Evolutionary conservation across 2,113 vertebrate genomes (phyloP).

Genomic region (Chamaetylas fuelleborni): DNA sequence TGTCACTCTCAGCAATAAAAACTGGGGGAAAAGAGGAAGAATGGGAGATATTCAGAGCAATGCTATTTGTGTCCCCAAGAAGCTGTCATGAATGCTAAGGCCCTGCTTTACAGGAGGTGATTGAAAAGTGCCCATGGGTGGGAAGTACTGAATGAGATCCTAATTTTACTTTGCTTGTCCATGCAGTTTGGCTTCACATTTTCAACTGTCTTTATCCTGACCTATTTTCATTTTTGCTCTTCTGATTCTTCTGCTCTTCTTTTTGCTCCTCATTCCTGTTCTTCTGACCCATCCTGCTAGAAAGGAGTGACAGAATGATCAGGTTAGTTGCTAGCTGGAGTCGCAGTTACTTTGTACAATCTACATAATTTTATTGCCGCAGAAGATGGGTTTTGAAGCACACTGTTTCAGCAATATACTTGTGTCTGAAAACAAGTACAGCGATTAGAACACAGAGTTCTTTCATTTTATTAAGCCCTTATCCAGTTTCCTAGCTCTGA

Average conservation of each 20-base stretch:
- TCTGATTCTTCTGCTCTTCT: background rate
- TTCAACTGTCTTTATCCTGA: background rate
- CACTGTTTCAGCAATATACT: background rate
- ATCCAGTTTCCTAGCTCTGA: background rate
- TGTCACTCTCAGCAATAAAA: background rate
- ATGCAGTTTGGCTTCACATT: background rate
- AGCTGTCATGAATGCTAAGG: fast-evolving
- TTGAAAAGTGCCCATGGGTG: fast-evolving
- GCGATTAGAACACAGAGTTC: background rate
- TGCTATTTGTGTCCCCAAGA: background rate
- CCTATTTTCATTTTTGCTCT: background rate
- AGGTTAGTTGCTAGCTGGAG: background rate
- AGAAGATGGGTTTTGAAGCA: background rate
- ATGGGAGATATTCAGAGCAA: fast-evolving
- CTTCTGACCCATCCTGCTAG: background rate
- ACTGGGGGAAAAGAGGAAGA: background rate
- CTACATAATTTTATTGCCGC: background rate
- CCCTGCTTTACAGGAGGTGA: background rate
- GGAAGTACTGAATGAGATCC: background rate
- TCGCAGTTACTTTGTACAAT: background rate
- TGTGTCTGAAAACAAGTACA: background rate
- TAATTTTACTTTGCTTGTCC: background rate
- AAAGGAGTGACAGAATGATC: background rate
- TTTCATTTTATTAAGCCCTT: background rate
- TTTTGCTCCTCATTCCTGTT: background rate